Evolutionary conservation across 2,888 invertebrate genomes (phyloP).

Genomic region (Pheosia tremula): DNA sequence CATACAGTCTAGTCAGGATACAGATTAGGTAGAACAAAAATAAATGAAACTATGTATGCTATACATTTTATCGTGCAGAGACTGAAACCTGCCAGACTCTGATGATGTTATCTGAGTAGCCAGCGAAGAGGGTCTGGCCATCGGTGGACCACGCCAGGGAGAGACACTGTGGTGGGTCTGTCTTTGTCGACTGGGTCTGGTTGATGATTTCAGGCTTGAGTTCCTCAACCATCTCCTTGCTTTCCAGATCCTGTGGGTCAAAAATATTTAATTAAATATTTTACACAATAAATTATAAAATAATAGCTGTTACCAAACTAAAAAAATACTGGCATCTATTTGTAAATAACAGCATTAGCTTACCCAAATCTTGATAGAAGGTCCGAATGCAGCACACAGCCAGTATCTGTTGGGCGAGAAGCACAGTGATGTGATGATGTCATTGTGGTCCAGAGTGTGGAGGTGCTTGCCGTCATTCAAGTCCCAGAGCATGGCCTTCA

Average conservation of each 20-base stretch:
- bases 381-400: conserved; percentile 99
- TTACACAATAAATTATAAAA: not conserved
- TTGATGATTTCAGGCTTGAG: conserved; percentile 97
- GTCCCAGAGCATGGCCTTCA: conserved; percentile 99
- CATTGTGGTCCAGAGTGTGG: conserved; percentile 99
- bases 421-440: conserved; percentile 98
- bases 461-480: conserved; percentile 99
- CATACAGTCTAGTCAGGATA: conserved; percentile 30
- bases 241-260: conserved; percentile 94
- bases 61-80: conserved; percentile 87
- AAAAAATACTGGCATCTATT: no score
- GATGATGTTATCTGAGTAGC: conserved; percentile 99
- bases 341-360: conserved; percentile 33
- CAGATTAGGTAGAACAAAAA: conserved; percentile 67
- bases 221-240: conserved; percentile 99
- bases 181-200: conserved; percentile 89
- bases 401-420: conserved; percentile 99
- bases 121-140: conserved; percentile 99
- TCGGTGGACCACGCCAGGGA: conserved; percentile 99
- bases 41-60: conserved; percentile 73
- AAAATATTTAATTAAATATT: conserved; percentile 11
- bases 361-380: conserved; percentile 99
- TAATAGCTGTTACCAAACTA: not conserved
- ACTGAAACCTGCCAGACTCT: conserved; percentile 99
- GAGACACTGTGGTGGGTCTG: conserved; percentile 97